Evolutionary conservation across 2,888 invertebrate species (phyloP).

Genomic region (Dryomyza anilis): DNA sequence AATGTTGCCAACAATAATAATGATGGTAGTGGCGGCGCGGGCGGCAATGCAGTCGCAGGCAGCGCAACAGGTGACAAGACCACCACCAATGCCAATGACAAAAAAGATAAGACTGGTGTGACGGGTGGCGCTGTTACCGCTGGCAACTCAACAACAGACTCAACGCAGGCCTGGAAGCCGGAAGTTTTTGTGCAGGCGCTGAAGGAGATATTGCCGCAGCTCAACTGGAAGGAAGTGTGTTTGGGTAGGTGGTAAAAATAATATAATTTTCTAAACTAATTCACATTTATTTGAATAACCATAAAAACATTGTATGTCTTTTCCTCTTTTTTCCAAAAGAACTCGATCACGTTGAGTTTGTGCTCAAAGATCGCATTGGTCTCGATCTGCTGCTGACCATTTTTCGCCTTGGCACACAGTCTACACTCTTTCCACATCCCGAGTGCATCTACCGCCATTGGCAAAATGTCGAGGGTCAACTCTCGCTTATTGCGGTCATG

Average conservation of each 20-base stretch:
- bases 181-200: slow-evolving; percentile 92
- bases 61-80: slow-evolving; percentile 28
- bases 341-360: slow-evolving; percentile 88
- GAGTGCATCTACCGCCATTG: slow-evolving; percentile 89
- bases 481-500: slow-evolving; percentile 85
- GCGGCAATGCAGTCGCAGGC: slow-evolving; percentile 23
- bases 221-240: slow-evolving; percentile 94
- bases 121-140: slow-evolving; percentile 27
- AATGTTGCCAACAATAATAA: slow-evolving; percentile 48
- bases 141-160: slow-evolving; percentile 65
- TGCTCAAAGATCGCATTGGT: slow-evolving; percentile 85
- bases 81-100: slow-evolving; percentile 49
- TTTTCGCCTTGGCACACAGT: slow-evolving; percentile 79
- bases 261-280: too few relatives aligned
- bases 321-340: slow-evolving; percentile 43
- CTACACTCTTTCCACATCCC: slow-evolving; percentile 79
- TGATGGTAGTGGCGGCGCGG: slow-evolving; percentile 42
- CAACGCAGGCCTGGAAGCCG: slow-evolving; percentile 81
- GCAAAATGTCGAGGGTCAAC: slow-evolving; percentile 92
- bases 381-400: slow-evolving; percentile 82
- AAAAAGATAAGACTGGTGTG: slow-evolving; percentile 41
- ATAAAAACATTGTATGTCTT: too few relatives aligned
- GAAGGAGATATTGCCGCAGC: slow-evolving; percentile 82
- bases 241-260: too few relatives aligned
- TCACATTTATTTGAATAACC: too few relatives aligned